A percentile compares a stretch with the other conserved stretches of the same genome.
Evolutionary conservation across 2,113 vertebrate species (phyloP).

Genomic region (Oncorhynchus kisutch): DNA sequence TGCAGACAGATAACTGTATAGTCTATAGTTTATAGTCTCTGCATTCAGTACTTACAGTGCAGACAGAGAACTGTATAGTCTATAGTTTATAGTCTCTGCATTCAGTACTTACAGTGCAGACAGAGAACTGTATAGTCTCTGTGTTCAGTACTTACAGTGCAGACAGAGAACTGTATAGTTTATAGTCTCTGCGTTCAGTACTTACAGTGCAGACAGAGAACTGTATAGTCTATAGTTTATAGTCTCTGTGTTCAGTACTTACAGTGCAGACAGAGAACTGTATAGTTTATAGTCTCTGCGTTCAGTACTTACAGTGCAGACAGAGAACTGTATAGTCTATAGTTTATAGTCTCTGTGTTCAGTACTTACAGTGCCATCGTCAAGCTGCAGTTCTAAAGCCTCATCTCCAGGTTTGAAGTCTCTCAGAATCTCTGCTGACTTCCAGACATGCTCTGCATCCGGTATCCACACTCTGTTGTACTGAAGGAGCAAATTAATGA

Average conservation of each 20-base stretch:
- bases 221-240: too few species aligned
- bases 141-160: slow-evolving; percentile 77
- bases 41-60: slow-evolving; percentile 77
- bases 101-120: slow-evolving; percentile 77
- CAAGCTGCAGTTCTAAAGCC: slow-evolving; percentile 79
- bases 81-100: too few species aligned
- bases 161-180: too few species aligned
- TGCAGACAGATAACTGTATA: slow-evolving; percentile 38
- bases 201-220: slow-evolving; percentile 75
- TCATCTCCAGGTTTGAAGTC: slow-evolving; percentile 80
- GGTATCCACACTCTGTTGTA: slow-evolving; percentile 97
- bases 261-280: slow-evolving; percentile 67
- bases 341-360: not conserved
- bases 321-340: too few species aligned
- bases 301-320: slow-evolving; percentile 77
- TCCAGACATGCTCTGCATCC: slow-evolving; percentile 88
- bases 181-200: slow-evolving; percentile 1
- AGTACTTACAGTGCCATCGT: slow-evolving; percentile 87
- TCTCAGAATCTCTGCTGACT: slow-evolving; percentile 87
- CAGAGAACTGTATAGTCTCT: too few species aligned
- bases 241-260: slow-evolving; percentile 53
- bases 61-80: too few species aligned
- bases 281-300: too few species aligned
- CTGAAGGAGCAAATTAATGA: slow-evolving; percentile 54
- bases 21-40: too few species aligned